Percentiles rank a stretch among this genome's conserved stretches.
phyloP scores from a whole-genome alignment of 35 echinoderm and acorn worm species.

The Apostichopus parvimensis region DNA sequence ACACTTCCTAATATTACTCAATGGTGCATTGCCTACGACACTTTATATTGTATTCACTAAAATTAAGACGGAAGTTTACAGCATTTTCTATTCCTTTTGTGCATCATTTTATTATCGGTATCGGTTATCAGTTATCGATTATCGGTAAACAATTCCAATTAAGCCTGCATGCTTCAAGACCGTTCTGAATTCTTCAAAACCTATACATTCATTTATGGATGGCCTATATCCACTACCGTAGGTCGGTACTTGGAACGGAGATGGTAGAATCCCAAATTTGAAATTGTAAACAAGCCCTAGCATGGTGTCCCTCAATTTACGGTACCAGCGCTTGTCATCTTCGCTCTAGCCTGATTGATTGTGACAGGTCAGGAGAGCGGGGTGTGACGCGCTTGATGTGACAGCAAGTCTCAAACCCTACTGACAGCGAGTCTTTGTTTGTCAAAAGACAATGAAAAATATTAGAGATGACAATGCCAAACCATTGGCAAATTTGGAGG shows the following conservation, averaged over 20 bases:
- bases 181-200: no score
- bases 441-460: constrained; percentile 40
- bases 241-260: not conserved
- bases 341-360: not conserved
- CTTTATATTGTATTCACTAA: no score
- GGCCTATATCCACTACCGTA: not conserved
- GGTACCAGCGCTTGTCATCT: constrained; percentile 22
- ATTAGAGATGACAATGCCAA: constrained; percentile 32
- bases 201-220: not conserved
- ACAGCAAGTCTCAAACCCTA: constrained; percentile 3
- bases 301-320: constrained; percentile 28
- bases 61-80: no score
- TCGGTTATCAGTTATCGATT: no score
- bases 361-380: constrained; percentile 3
- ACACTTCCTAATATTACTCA: no score
- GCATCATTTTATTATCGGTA: no score
- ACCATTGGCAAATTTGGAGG: not conserved
- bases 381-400: constrained; percentile 26
- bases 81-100: no score
- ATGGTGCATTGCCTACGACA: no score
- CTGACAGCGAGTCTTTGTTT: constrained; percentile 35
- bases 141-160: no score
- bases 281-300: constrained; percentile 57
- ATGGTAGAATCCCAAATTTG: constrained; percentile 20
- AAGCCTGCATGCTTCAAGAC: no score